A percentile compares a stretch with the other conserved stretches of the same genome.
Conservation (phyloP, 2,888 invertebrate genomes). For the Ypsolopha scabrella region DNA sequence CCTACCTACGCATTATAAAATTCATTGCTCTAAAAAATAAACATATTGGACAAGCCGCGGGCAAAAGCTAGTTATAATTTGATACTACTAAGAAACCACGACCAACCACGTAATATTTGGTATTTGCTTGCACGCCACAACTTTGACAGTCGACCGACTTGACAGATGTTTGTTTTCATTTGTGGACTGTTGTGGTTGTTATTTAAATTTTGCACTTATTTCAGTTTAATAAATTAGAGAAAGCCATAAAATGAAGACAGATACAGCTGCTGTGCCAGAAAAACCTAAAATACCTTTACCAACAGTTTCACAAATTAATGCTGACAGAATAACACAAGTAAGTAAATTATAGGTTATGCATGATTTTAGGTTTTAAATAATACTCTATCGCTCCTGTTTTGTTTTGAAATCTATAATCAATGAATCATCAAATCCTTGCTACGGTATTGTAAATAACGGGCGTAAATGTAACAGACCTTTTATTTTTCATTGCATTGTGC, state of each 20-base stretch:
- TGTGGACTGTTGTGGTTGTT: background rate
- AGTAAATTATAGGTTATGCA: conserved; percentile 17
- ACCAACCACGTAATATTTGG: too few relatives aligned
- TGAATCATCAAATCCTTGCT: background rate
- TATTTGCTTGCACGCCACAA: too few relatives aligned
- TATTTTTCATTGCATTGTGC: too few relatives aligned
- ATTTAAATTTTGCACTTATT: background rate
- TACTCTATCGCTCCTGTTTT: background rate
- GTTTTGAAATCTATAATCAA: background rate
- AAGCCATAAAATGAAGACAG: conserved; percentile 39
- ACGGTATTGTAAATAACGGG: background rate
- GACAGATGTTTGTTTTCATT: background rate
- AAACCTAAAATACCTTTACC: conserved; percentile 74
- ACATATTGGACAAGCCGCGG: too few relatives aligned
- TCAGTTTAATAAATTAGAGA: background rate
- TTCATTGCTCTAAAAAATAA: too few relatives aligned
- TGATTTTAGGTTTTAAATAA: background rate
- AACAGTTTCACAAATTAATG: conserved; percentile 91
- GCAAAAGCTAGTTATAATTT: too few relatives aligned
- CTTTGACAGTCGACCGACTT: too few relatives aligned
- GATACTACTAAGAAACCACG: too few relatives aligned
- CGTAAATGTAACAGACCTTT: too few relatives aligned
- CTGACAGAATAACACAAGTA: conserved; percentile 91
- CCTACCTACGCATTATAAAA: too few relatives aligned
- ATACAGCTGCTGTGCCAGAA: conserved; percentile 32